phyloP scores from a whole-genome alignment of 1,140 invertebrate genomes.

The Andrena cerasifolii region DNA sequence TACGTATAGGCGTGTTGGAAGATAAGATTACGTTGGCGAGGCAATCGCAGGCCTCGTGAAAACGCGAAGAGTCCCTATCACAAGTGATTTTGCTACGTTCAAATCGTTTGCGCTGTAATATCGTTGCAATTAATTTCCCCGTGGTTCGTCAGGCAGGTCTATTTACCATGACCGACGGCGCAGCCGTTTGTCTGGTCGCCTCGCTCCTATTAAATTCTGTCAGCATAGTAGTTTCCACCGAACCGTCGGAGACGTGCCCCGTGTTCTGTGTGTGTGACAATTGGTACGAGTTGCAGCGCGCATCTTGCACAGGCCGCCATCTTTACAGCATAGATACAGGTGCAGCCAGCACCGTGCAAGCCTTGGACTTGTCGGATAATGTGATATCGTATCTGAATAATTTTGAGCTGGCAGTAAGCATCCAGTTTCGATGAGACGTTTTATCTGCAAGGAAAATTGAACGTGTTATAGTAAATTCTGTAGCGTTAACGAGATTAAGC shows the following conservation, averaged over 20 bases:
- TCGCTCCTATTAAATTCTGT: slow-evolving; percentile 23
- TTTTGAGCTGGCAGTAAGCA: slow-evolving; percentile 72
- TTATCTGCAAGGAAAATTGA: too few species aligned
- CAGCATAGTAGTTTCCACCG: neutral
- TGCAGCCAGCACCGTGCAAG: slow-evolving; percentile 68
- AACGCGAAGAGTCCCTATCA: slow-evolving; percentile 16
- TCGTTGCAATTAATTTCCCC: neutral
- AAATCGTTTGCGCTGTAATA: neutral
- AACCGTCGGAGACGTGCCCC: slow-evolving; percentile 27
- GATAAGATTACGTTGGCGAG: slow-evolving; percentile 59
- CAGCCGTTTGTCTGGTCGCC: slow-evolving; percentile 1
- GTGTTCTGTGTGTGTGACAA: slow-evolving; percentile 51
- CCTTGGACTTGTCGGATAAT: slow-evolving; percentile 77
- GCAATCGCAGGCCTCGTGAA: slow-evolving; percentile 23
- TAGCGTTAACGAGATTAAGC: too few species aligned
- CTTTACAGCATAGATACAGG: slow-evolving; percentile 74
- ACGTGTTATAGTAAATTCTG: too few species aligned
- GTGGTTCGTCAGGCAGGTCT: neutral
- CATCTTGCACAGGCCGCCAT: slow-evolving; percentile 72
- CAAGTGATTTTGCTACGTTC: slow-evolving; percentile 14
- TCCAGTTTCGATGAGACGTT: neutral
- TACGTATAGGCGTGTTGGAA: neutral
- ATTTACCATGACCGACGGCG: slow-evolving; percentile 12
- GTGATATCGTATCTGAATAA: slow-evolving; percentile 70
- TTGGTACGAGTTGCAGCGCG: slow-evolving; percentile 66